Conservation (phyloP, 2,113 vertebrate species). For the Coryphaenoides rupestris region DNA sequence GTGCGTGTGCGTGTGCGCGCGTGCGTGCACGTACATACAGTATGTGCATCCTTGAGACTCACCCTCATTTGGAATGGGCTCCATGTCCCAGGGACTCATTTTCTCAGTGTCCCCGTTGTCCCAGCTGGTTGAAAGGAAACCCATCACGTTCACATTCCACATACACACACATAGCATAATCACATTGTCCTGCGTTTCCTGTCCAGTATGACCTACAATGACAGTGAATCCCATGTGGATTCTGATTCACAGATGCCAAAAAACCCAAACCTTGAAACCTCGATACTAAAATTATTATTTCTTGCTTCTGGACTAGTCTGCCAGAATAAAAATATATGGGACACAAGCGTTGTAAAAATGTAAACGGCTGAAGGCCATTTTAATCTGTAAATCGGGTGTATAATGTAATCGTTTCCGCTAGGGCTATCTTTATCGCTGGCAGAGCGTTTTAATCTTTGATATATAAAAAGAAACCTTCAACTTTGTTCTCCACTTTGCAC, state of each 20-base stretch:
- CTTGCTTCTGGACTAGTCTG: background rate
- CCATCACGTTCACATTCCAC: background rate
- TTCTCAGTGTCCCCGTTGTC: slow-evolving; percentile 98
- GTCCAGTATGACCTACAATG: background rate
- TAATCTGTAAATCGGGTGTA: too few species aligned
- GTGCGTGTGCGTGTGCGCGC: background rate
- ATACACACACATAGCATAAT: too few species aligned
- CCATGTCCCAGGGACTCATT: slow-evolving; percentile 99
- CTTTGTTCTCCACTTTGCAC: too few species aligned
- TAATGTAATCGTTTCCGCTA: too few species aligned
- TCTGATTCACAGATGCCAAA: background rate
- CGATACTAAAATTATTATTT: background rate
- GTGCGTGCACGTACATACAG: slow-evolving; percentile 4
- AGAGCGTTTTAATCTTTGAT: too few species aligned
- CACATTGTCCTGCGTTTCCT: background rate
- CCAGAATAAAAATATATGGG: too few species aligned
- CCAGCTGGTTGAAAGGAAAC: slow-evolving; percentile 77
- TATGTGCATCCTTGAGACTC: slow-evolving; percentile 32
- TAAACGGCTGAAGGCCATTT: too few species aligned
- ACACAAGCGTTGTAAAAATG: too few species aligned
- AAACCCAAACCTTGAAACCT: too few species aligned
- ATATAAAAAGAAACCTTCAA: too few species aligned
- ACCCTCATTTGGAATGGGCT: slow-evolving; percentile 94
- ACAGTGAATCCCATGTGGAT: too few species aligned
- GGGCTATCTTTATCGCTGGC: too few species aligned